A percentile compares a stretch with the other conserved stretches of the same genome.
phyloP scores from a whole-genome alignment of 1,140 invertebrate genomes.

The Pseudobourletiella spinata region DNA sequence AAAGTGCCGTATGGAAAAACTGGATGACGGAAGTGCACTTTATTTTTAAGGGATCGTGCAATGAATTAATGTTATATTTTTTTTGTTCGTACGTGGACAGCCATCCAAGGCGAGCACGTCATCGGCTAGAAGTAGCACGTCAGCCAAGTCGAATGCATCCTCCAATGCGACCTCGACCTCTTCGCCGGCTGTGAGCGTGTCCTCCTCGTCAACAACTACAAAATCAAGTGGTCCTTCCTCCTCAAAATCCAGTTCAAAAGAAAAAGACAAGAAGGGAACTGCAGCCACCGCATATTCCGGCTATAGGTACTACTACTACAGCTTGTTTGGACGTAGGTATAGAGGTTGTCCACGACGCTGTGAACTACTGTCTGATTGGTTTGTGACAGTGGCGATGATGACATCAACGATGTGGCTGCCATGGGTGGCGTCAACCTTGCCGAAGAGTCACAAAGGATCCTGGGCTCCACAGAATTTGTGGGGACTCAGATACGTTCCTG shows the following conservation, averaged over 20 bases:
- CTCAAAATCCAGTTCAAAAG: constrained; percentile 45
- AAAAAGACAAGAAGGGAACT: constrained; percentile 51
- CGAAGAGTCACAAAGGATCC: constrained; percentile 89
- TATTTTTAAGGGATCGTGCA: too few species aligned
- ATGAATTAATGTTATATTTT: too few species aligned
- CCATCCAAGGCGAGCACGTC: constrained; percentile 18
- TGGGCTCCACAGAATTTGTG: constrained; percentile 89
- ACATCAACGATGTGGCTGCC: constrained; percentile 96
- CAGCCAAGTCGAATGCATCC: background rate
- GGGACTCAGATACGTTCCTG: constrained; percentile 92
- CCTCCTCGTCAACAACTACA: constrained; percentile 11
- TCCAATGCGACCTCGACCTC: background rate
- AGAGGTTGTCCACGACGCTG: too few species aligned
- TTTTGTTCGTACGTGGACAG: constrained; percentile 8
- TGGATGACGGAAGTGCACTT: too few species aligned
- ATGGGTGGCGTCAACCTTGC: constrained; percentile 98
- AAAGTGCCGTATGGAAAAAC: too few species aligned
- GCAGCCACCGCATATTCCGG: constrained; percentile 43
- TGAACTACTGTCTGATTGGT: background rate
- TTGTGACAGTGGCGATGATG: constrained; percentile 66
- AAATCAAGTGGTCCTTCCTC: constrained; percentile 26
- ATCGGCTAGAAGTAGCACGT: constrained; percentile 12
- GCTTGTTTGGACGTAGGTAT: too few species aligned
- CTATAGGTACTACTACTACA: constrained; percentile 46
- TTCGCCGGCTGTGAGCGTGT: background rate